Conservation (phyloP, 1,140 invertebrate genomes). For the Leptopilina clavipes region DNA sequence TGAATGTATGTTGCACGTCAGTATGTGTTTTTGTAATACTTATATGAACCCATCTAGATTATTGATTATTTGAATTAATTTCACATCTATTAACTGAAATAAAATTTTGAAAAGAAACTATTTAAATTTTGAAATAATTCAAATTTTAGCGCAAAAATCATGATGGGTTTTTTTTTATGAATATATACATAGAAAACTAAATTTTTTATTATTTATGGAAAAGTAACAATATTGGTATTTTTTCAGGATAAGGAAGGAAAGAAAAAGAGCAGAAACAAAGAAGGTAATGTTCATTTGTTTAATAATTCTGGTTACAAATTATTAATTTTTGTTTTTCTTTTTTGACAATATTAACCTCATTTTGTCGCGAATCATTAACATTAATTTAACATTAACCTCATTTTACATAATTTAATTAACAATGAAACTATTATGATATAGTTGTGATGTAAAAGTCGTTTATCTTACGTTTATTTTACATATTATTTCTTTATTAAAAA, state of each 20-base stretch:
- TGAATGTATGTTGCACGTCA: slow-evolving; percentile 1
- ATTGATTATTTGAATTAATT: neutral
- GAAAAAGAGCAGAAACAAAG: slow-evolving; percentile 88
- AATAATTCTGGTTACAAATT: neutral
- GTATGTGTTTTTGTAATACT: slow-evolving; percentile 16
- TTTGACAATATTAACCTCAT: neutral
- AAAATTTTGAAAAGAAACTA: too few species aligned
- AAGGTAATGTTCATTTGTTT: slow-evolving; percentile 78
- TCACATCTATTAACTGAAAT: too few species aligned
- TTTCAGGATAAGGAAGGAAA: slow-evolving; percentile 85
- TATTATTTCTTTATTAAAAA: too few species aligned
- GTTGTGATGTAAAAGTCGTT: too few species aligned
- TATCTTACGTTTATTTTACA: too few species aligned
- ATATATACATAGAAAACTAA: slow-evolving; percentile 1
- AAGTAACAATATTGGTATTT: slow-evolving; percentile 42
- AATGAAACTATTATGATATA: too few species aligned
- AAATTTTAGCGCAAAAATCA: slow-evolving; percentile 16
- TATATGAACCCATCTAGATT: slow-evolving; percentile 36
- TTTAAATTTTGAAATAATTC: neutral
- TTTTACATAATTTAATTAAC: too few species aligned
- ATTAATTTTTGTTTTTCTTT: neutral
- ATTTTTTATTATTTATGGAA: slow-evolving; percentile 29
- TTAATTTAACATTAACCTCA: too few species aligned
- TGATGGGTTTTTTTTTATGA: neutral
- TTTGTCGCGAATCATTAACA: too few species aligned